Evolutionary conservation across 2,113 vertebrate species (phyloP), one percentile per base, ranked within the genome.

Genomic region (Fukomys damarensis): DNA sequence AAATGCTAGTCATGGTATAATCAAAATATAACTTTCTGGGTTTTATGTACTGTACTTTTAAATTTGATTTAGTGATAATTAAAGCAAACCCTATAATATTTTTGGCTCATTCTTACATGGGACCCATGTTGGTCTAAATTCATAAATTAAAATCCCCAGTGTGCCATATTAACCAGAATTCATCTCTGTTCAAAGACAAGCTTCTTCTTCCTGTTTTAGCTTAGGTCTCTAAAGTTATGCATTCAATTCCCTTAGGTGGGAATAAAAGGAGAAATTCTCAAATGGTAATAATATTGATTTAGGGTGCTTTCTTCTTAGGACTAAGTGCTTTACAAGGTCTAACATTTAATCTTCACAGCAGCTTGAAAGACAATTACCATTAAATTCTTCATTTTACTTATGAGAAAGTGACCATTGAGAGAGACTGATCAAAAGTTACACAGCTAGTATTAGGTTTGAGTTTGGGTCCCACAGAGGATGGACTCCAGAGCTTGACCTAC

Each of bases 321-420:
- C 35, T 79, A 79, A 93, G 49, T 61, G 46, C 38, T 88, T 94
- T 88, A 76, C n/a, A 66, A 4, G 61, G 26, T 41, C n/a, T 68
- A 68, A 56, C 22, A 79, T 77, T 93, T 91, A 81, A 52, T 96
- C 66, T 91, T 92, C 58, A 86, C 16, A 14, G 35, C 52, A 63
- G 58, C 49, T 61, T 97, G 54, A 16, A 66, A 81, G n/a, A 26
- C 26, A 65, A 7, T 19, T 66, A 52, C 66, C 17, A 28, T 77
- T 95, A 86, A 82, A 59, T 59, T 66, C 19, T 14, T 54, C 7
- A 56, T 82, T 74, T 81, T 92, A 59, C 94, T 72, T 82, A 10
- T n/a, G 38, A 93, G 70, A 49, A 90, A 54, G n/a, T 56, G 16
- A 43, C 92, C 86, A 14, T 68, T 65, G 79, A 82, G 30, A 83